Evolutionary conservation across 2,797 vertebrate species (phyloP).

Genomic region (Ibycter americanus): DNA sequence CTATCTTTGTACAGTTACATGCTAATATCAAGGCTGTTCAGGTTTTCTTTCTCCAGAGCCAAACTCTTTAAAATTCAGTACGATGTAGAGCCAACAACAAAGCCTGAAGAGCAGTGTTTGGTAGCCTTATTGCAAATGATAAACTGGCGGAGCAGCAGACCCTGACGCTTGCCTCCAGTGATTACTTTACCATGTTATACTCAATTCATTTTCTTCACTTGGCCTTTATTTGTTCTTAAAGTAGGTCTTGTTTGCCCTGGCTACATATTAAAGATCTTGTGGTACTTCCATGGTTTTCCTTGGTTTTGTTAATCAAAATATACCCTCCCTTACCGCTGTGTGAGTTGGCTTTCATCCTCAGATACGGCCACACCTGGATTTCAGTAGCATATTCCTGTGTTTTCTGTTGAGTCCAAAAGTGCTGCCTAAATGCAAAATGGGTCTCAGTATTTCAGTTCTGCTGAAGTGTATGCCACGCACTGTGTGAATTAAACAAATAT

Average conservation of each 20-base stretch:
- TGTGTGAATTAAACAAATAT: not conserved
- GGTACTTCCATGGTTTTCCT: constrained; percentile 23
- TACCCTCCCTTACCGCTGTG: not conserved
- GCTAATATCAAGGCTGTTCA: not conserved
- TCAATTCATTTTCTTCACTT: constrained; percentile 41
- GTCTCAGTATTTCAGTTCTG: not conserved
- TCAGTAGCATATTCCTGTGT: not conserved
- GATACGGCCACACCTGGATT: constrained; percentile 34
- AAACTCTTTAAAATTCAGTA: not conserved
- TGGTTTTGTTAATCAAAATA: constrained; percentile 48
- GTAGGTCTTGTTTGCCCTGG: constrained; percentile 58
- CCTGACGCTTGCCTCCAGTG: not conserved
- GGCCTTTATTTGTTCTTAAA: constrained; percentile 42
- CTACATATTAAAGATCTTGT: constrained; percentile 26
- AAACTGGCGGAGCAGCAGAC: not conserved
- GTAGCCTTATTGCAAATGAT: not conserved
- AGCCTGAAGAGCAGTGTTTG: not conserved
- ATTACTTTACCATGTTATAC: not conserved
- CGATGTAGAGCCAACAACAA: not conserved
- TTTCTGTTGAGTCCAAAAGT: not conserved
- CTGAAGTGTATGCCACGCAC: not conserved
- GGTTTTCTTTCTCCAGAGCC: not conserved
- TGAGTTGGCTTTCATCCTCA: constrained; percentile 33
- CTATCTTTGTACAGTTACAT: not conserved
- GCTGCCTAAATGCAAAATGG: not conserved